Evolutionary conservation across 2,888 invertebrate species (phyloP), one percentile per base, ranked within the genome.

Genomic region (Eumerus sabulonum): DNA sequence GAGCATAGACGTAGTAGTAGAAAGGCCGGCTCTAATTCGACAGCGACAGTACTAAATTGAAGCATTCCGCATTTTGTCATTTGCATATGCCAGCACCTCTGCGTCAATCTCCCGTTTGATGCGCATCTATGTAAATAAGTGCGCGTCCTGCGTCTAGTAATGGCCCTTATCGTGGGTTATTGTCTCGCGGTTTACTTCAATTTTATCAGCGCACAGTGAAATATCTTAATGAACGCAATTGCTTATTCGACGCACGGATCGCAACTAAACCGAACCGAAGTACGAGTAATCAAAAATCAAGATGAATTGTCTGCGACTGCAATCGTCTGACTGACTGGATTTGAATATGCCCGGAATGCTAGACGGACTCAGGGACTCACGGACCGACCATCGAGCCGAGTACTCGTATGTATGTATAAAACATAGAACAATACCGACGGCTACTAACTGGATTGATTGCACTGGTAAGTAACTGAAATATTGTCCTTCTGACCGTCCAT

Each of bases 211-310:
- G 63, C 73, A 59, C 68, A 63, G 73, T 63, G 57, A 79, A 73
- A 68, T 68, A 73, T 79, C 77, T 79, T 79, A 79, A 79, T 79
- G 73, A 79, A 73, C 27, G 77, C 45, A 79, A 79, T 79, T 79
- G 77, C 73, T 73, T 68, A 79, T 79, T 79, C 77, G 73, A 68
- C 73, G n/a, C 73, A 68, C 68, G 77, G 68, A 48, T 59, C 73
- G 27, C 27, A 27, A 27, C 27, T 27, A 27, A 27, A 27, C 27
- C 27, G 77, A 79, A 56, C n/a, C 57, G 57, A 62, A 67, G 27
- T 27, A 27, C 27, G 27, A 77, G 72, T 63, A 77, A 72, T 77
- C 72, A 77, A 77, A 71, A 72, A 77, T 77, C 77, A 72, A 73
- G 68, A 79, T 79, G 77, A 77, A 77, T 77, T 73, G 63, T 9